A percentile compares a stretch with the other conserved stretches of the same genome.
phyloP scores from a whole-genome alignment of 37 sponge, comb jelly and placozoan species.

The Ephydatia muelleri region DNA sequence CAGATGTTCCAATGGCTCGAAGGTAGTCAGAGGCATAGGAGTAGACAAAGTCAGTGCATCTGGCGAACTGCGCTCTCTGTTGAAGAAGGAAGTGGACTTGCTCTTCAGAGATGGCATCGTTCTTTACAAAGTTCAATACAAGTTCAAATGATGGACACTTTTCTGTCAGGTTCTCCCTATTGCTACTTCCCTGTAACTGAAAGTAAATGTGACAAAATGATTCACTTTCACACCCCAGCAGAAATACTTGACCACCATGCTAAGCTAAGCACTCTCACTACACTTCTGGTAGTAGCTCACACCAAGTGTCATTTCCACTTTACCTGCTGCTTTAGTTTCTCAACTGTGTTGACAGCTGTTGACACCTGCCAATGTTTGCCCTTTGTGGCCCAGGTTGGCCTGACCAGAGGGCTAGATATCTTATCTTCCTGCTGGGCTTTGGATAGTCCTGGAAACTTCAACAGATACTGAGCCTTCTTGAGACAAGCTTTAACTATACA shows the following conservation, averaged over 20 bases:
- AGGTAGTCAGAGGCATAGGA: conserved; percentile 46
- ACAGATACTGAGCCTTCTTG: conserved; percentile 83
- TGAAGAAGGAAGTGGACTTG: conserved; percentile 57
- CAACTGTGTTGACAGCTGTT: conserved; percentile 34
- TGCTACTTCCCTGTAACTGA: conserved; percentile 24
- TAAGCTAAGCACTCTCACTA: no score
- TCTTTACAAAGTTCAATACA: conserved; percentile 77
- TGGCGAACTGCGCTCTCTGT: conserved; percentile 59
- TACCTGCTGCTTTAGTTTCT: conserved; percentile 49
- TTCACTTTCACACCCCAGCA: background rate
- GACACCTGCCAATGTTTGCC: conserved; percentile 54
- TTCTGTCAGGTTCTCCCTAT: conserved; percentile 31
- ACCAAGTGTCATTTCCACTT: background rate
- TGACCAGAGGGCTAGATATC: background rate
- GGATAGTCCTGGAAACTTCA: conserved; percentile 89
- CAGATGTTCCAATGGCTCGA: background rate
- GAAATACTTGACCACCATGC: no score
- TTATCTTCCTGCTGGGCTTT: background rate
- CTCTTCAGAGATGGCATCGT: conserved; percentile 50
- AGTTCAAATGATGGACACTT: conserved; percentile 75
- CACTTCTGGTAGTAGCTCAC: no score
- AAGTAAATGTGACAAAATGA: no score
- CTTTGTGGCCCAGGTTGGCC: conserved; percentile 51
- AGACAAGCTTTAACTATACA: conserved; percentile 57
- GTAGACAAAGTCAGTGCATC: conserved; percentile 26